Evolutionary conservation across 2,888 invertebrate species (phyloP).

Genomic region (Polydrusus pterygomalis): DNA sequence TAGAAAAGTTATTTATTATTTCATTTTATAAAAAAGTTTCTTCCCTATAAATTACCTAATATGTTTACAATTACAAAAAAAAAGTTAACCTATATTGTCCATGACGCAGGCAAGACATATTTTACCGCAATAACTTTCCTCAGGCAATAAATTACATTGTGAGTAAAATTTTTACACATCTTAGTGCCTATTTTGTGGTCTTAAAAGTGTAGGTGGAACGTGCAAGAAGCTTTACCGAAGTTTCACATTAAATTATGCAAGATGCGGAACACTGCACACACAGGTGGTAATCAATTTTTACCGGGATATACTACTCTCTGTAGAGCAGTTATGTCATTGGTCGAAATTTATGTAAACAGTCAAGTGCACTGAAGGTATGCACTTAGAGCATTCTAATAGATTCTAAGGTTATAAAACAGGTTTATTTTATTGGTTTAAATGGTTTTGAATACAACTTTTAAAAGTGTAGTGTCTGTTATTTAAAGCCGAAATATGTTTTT

Average conservation of each 20-base stretch:
- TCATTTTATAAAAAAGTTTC: too few relatives aligned
- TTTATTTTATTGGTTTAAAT: too few relatives aligned
- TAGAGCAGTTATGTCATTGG: slow-evolving; percentile 10
- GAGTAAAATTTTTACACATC: neutral
- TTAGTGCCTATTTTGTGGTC: neutral
- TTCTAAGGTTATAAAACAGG: neutral
- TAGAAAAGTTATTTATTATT: too few relatives aligned
- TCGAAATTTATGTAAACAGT: slow-evolving; percentile 1
- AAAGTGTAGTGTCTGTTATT: too few relatives aligned
- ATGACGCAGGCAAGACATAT: too few relatives aligned
- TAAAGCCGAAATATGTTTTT: too few relatives aligned
- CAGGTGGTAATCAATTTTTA: slow-evolving; percentile 9
- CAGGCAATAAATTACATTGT: neutral
- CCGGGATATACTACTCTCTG: neutral
- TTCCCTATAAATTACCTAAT: too few relatives aligned
- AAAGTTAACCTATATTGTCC: too few relatives aligned
- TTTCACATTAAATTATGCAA: neutral
- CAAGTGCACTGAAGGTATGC: neutral
- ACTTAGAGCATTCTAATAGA: neutral
- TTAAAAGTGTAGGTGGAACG: slow-evolving; percentile 6
- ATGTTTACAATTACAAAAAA: too few relatives aligned
- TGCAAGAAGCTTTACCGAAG: neutral
- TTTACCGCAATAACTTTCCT: too few relatives aligned
- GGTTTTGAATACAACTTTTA: too few relatives aligned
- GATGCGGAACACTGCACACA: neutral